Evolutionary conservation across 2,797 vertebrate genomes (phyloP), one percentile per base, ranked within the genome.

Genomic region (Prionace glauca): DNA sequence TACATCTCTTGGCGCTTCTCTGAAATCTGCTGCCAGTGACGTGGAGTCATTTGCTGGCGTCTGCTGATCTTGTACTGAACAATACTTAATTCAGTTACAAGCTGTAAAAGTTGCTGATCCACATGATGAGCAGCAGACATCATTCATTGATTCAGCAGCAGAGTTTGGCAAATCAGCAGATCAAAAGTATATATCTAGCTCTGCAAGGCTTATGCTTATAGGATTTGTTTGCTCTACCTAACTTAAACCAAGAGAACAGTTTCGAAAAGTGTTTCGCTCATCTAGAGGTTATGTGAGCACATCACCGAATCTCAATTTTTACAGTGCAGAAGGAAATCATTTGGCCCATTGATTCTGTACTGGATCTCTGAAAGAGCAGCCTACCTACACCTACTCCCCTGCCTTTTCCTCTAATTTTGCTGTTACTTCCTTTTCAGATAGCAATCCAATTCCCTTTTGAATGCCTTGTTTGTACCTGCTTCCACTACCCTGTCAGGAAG

Each of bases 161-260:
- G 36, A 45, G 50, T 95, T 95, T 95, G 67, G 41, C 50, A 77
- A 26, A 94, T 94, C 92, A 94, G 69, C 93, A 94, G 93, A 94
- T 95, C 45, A 77, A 26, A 29, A 26, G 1, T 41, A 56, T 95
- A 74, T 29, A 95, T 94, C 69, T 56, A 72, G 93, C 93, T 95
- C 26, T 91, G 88, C 16, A 60, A 95, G 67, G 92, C 67, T n/a
- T 95, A 50, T n/a, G 50, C 29, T 72, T 20, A n/a, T 20, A 50
- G 26, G 41, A 77, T 95, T 95, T 95, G 69, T 60, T 45, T 50
- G n/a, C 65, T 92, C 20, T 36, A n/a, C 36, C 60, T 91, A 60
- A 0, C 26, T n/a, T 65, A 14, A 32, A 8, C 74, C 41, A 60
- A 2, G 45, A 60, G 29, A 60, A 95, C 74, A 41, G 41, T 72